These are phyloP conservation scores for Callaeas wilsoni DNA, from an alignment of 2,113 vertebrate species.

Conservation along the genomic window DNA sequence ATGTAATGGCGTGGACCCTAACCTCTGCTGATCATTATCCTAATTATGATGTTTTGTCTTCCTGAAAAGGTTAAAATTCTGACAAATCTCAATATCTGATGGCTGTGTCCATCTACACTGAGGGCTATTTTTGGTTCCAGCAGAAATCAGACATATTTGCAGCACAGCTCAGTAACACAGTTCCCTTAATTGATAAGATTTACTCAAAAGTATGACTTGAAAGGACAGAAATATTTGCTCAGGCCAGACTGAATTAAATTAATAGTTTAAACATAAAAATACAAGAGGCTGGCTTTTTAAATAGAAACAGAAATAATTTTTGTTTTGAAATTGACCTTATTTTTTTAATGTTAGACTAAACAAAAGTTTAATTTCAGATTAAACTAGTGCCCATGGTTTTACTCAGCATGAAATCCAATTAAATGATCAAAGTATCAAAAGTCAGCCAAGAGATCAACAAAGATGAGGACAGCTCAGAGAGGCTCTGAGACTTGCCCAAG, in stretches of 20 bases:
- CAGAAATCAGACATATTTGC: neutral
- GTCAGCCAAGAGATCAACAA: neutral
- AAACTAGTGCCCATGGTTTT: neutral
- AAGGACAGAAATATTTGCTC: neutral
- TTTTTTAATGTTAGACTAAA: conserved; percentile 18
- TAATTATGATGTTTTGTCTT: conserved; percentile 6
- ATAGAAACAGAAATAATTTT: neutral
- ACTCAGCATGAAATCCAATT: conserved; percentile 16
- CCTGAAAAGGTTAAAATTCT: conserved; percentile 37
- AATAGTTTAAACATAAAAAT: neutral
- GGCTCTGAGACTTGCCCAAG: neutral
- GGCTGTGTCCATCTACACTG: neutral
- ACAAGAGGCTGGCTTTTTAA: neutral
- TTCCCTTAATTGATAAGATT: neutral
- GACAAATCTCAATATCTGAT: neutral
- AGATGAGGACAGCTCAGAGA: neutral
- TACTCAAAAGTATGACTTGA: neutral
- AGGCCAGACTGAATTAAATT: neutral
- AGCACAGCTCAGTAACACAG: neutral
- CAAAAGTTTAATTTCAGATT: conserved; percentile 25
- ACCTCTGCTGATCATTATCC: neutral
- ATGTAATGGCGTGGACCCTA: neutral
- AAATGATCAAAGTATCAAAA: conserved; percentile 16
- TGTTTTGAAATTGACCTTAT: neutral
- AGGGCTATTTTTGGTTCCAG: neutral